Evolutionary conservation across 2,888 invertebrate species (phyloP).

Genomic region (Muscina levida): DNA sequence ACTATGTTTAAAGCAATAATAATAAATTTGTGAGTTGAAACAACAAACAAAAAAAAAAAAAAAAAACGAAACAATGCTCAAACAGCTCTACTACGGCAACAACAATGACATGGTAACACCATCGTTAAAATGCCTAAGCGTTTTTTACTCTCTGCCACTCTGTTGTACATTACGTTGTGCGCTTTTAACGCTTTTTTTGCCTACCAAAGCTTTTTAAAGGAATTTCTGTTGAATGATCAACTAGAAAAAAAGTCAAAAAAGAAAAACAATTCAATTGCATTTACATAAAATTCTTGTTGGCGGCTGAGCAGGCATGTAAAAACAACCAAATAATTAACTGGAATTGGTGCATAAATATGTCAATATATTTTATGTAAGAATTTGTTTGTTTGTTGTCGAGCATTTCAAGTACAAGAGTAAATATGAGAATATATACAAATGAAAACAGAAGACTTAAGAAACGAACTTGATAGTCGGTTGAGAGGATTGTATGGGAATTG

Average conservation of each 20-base stretch:
- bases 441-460: conserved; percentile 8
- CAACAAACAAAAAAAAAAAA: conserved; percentile 10
- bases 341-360: conserved; percentile 47
- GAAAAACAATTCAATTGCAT: conserved; percentile 2
- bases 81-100: conserved; percentile 14
- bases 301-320: not conserved
- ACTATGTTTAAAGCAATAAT: conserved; percentile 42
- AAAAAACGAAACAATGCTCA: conserved; percentile 1
- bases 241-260: not conserved
- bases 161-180: not conserved
- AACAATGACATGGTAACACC: conserved; percentile 23
- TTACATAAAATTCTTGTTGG: conserved; percentile 27
- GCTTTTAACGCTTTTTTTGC: not conserved
- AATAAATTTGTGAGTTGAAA: conserved; percentile 45
- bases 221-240: conserved; percentile 29
- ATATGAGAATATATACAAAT: too few species aligned
- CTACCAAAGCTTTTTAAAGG: conserved; percentile 23
- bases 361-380: conserved; percentile 22
- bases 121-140: conserved; percentile 43
- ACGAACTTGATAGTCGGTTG: not conserved
- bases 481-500: too few species aligned
- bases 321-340: conserved; percentile 37
- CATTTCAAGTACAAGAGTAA: not conserved
- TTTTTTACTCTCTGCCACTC: not conserved
- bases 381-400: conserved; percentile 16